Evolutionary conservation across 2,797 vertebrate genomes (phyloP).

Genomic region (Neosilurus hyrtlii): DNA sequence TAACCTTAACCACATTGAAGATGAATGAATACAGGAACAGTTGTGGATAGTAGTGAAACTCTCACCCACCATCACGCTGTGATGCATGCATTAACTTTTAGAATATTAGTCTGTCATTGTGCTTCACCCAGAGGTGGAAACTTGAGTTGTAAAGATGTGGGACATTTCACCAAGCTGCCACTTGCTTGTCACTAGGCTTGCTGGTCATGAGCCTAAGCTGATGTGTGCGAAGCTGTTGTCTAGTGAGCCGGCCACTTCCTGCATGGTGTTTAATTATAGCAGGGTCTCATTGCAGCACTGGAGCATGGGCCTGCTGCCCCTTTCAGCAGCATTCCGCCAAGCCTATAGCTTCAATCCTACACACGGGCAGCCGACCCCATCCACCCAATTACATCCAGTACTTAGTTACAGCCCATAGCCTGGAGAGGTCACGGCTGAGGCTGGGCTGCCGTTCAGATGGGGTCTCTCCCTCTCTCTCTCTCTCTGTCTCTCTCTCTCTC

Average conservation of each 20-base stretch:
- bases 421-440: constrained; percentile 25
- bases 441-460: constrained; percentile 11
- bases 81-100: neutral
- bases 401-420: constrained; percentile 59
- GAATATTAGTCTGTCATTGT: constrained; percentile 6
- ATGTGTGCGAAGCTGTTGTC: constrained; percentile 30
- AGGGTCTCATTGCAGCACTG: constrained; percentile 26
- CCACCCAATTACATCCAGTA: constrained; percentile 70
- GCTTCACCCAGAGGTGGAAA: constrained; percentile 5
- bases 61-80: neutral
- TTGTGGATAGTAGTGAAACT: neutral
- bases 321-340: constrained; percentile 19
- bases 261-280: constrained; percentile 44
- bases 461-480: no score
- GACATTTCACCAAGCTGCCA: constrained; percentile 19
- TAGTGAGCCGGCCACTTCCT: constrained; percentile 27
- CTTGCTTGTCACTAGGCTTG: constrained; percentile 31
- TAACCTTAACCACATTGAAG: neutral
- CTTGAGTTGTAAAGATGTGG: constrained; percentile 1
- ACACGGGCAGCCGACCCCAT: constrained; percentile 69
- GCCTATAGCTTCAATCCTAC: constrained; percentile 50
- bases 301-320: constrained; percentile 29
- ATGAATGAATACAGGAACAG: neutral
- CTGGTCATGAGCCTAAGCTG: constrained; percentile 26
- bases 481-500: no score